Evolutionary conservation across 2,113 vertebrate genomes (phyloP), one percentile per base, ranked within the genome.

Genomic region (Melanerpes formicivorus): DNA sequence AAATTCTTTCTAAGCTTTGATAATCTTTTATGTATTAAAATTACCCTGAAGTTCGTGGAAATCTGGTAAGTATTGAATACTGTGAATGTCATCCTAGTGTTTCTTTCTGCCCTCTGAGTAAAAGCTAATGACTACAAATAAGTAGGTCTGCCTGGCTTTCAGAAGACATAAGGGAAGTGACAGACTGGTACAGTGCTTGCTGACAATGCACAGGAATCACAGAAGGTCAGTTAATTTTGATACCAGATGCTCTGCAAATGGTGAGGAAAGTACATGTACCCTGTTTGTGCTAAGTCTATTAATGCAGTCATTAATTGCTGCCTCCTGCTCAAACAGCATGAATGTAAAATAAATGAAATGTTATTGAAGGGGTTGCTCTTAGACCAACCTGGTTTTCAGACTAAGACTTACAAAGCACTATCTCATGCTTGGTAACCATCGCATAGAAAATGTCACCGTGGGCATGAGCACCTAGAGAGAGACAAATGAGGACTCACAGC

Each of bases 141-240:
- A 80, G 58, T 81, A 84, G 37, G 26, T 40, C 85, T 66, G 63
- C 50, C 26, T 88, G 63, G 40, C 72, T 95, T 91, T 82, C 34
- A 58, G 76, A 74, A 93, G 67, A 26, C 71, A 65, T 58, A 69
- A 64, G 48, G 26, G 32, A 81, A 82, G 75, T 46, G 80, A 84
- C 60, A 77, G 70, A 30, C 55, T 84, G 67, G 58, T 87, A 69
- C 76, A 76, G 50, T 1, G 8, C 40, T 84, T 2, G 0, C 34
- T 94, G 89, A 92, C 67, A 95, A 81, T 54, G 32, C 67, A 82
- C 5, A 81, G 64, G 44, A 88, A 88, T 54, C 67, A 88, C 50
- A 81, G 91, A 96, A 96, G 74, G 84, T 89, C 91, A 95, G 18
- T 93, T 93, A 82, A 87, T 90, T 90, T 88, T 75, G 30, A 63